Evolutionary conservation across 2,888 invertebrate species (phyloP), one percentile per base, ranked within the genome.

Genomic region (Diachrysia chrysitis): DNA sequence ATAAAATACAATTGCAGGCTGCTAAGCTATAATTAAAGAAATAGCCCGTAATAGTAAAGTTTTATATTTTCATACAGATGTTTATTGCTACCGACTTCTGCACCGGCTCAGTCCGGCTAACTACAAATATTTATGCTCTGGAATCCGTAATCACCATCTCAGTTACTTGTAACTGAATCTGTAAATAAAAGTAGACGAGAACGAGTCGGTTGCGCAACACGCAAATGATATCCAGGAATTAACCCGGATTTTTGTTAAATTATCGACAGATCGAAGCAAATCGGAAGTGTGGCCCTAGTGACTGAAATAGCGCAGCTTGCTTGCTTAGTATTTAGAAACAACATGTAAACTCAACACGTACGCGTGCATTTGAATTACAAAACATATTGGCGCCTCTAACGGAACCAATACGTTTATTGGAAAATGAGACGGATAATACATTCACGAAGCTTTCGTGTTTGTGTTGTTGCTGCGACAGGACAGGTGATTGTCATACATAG

Each of bases 231-330:
- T 90, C 79, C 86, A 90, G 90, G 91, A 92, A 89, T 93, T 93
- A 93, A 93, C 94, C 94, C 87, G 88, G 84, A 88, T 94, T 91
- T 92, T 90, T 89, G 87, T 87, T 82, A 87, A 90, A 90, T 90
- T 90, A 90, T 90, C 90, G 89, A 79, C 73, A 70, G 73, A 89
- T 90, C 88, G 89, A 89, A 89, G 78, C 73, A 70, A 73, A 89
- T 90, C 88, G 89, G 89, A 89, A 88, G 87, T 86, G 80, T 77
- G 79, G 78, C 77, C 63, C 66, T 70, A 78, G 78, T 78, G 78
- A 85, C 87, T 87, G 78, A 88, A 92, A 90, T 90, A 90, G 85
- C 84, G 72, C 79, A 65, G 79, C 37, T 79, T 82, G 83, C 81
- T 85, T 85, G 81, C 60, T 78, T 73, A 79, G 79, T 74, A 81